Base-by-base conservation (phyloP, 1,140 invertebrate species). In the Temnothorax longispinosus region DNA sequence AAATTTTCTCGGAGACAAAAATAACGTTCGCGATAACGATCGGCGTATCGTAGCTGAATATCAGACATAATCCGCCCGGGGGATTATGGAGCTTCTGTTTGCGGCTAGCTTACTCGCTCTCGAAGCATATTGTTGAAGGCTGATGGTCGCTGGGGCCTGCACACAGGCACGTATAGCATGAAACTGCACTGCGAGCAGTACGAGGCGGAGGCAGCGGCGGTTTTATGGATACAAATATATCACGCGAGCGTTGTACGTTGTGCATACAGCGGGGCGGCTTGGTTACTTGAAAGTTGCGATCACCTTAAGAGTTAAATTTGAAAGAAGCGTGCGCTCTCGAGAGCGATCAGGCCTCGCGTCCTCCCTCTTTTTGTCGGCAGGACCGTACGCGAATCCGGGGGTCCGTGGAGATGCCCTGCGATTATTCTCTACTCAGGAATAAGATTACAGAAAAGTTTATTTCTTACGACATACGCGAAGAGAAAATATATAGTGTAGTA, bases 301-400 rank as follows among this genome's bases (percentile, higher is more conserved):
- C 54, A 75, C 18, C 54, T 50, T 8, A n/a, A n/a, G 80, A 84
- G 41, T 58, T 60, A 60, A 84, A 84, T 84, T 84, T 50, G 69
- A 84, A 84, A 84, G 80, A 84, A 84, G 41, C 69, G 54, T 84
- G 54, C 38, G 69, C 69, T 74, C 69, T 10, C 80, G 58, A 50
- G 41, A 62, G 80, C 32, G 52, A 60, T 84, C 69, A 60, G 47
- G 41, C 41, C 69, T 60, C 54, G 54, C 18, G 18, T 74, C 54
- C 54, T 75, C 56, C 32, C 69, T 74, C 54, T 75, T 60, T 84
- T 38, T 44, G 54, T 18, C 69, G 54, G 4, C 54, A 84, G 69
- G 80, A 15, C 8, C 27, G 80, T 74, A 13, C 5, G 8, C 18
- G 6, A 32, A 18, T 21, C 32, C 32, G 15, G n/a, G n/a, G 13